Percentiles rank a stretch among this genome's conserved stretches.
These are phyloP conservation scores for Vanessa atalanta DNA, from an alignment of 1,140 invertebrate genomes.

Conservation along the genomic window DNA sequence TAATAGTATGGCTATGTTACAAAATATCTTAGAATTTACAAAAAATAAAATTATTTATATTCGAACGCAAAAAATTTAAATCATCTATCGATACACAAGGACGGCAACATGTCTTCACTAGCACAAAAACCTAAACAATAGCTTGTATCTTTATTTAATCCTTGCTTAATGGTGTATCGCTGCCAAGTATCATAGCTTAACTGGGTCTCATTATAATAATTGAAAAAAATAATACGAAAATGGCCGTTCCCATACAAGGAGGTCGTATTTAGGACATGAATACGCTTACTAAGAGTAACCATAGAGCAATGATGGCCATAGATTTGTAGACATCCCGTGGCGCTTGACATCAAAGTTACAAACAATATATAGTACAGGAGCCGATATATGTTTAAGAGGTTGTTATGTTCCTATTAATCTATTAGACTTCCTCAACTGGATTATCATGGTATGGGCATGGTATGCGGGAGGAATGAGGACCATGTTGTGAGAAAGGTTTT, in stretches of 20 bases:
- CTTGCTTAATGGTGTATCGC: slow-evolving; percentile 9
- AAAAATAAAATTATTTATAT: too few relatives aligned
- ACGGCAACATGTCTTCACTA: background rate
- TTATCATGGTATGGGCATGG: too few relatives aligned
- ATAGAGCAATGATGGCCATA: background rate
- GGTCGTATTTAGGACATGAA: slow-evolving; percentile 32
- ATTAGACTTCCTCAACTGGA: too few relatives aligned
- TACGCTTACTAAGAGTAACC: slow-evolving; percentile 19
- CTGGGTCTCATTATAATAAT: slow-evolving; percentile 32
- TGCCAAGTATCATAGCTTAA: slow-evolving; percentile 24
- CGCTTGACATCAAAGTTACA: slow-evolving; percentile 14
- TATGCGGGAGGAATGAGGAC: too few relatives aligned
- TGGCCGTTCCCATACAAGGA: slow-evolving; percentile 19
- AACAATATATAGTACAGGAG: slow-evolving; percentile 26
- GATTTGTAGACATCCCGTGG: slow-evolving; percentile 19
- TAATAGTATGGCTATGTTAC: too few relatives aligned
- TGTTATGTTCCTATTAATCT: too few relatives aligned
- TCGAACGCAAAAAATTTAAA: too few relatives aligned
- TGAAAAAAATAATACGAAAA: slow-evolving; percentile 27
- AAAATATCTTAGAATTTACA: too few relatives aligned
- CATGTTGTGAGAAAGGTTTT: too few relatives aligned
- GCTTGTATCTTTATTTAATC: background rate
- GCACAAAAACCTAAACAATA: background rate
- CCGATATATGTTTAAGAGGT: too few relatives aligned
- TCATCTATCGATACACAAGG: too few relatives aligned